Evolutionary conservation across 2,797 vertebrate genomes (phyloP).

Genomic region (Gymnodraco acuticeps): DNA sequence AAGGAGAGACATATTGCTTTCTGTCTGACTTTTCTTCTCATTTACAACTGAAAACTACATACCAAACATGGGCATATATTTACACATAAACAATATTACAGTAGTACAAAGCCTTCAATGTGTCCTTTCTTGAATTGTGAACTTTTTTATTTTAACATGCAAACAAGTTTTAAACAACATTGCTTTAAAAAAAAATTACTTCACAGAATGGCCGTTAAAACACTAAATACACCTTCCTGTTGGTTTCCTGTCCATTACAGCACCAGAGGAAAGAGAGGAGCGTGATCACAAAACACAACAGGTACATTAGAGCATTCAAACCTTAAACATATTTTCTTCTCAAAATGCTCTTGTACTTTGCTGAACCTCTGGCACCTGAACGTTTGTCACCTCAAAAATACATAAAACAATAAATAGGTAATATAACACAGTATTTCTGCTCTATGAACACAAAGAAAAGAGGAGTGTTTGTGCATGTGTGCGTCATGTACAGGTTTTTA

Average conservation of each 20-base stretch:
- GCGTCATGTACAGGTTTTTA: slow-evolving; percentile 50
- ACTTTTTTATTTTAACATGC: slow-evolving; percentile 87
- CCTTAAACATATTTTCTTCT: slow-evolving; percentile 28
- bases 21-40: slow-evolving; percentile 64
- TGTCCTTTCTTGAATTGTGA: slow-evolving; percentile 65
- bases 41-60: slow-evolving; percentile 91
- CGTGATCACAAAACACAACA: slow-evolving; percentile 49
- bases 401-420: slow-evolving; percentile 79
- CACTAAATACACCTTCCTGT: slow-evolving; percentile 37
- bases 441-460: slow-evolving; percentile 48
- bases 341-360: slow-evolving; percentile 35
- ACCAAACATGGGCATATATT: slow-evolving; percentile 88
- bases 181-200: slow-evolving; percentile 57
- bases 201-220: slow-evolving; percentile 60
- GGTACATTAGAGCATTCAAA: slow-evolving; percentile 42
- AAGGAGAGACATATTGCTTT: slow-evolving; percentile 79
- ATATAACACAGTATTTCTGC: slow-evolving; percentile 45
- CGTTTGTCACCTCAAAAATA: slow-evolving; percentile 47
- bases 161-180: slow-evolving; percentile 81
- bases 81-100: slow-evolving; percentile 88
- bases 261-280: slow-evolving; percentile 16
- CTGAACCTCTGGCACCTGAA: slow-evolving; percentile 61
- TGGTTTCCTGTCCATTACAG: slow-evolving; percentile 23
- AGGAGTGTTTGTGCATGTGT: slow-evolving; percentile 49
- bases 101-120: slow-evolving; percentile 74